Conservation (phyloP, 2,888 invertebrate species). For the Salpingus planirostris region DNA sequence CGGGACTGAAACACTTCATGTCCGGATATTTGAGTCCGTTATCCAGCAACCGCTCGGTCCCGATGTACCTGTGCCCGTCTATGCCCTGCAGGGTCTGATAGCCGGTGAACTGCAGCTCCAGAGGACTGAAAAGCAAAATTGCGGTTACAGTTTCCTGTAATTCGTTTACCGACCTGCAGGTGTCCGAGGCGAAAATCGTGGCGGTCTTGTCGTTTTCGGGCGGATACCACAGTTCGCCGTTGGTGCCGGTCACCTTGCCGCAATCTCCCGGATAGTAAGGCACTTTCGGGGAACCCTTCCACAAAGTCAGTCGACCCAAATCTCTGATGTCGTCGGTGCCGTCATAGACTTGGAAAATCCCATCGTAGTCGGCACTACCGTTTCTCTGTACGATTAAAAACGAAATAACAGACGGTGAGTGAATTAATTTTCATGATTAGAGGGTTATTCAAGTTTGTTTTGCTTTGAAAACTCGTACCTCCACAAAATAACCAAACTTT, state of each 20-base stretch:
- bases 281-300: constrained; percentile 57
- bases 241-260: constrained; percentile 60
- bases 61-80: constrained; percentile 47
- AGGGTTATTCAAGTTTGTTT: too few species aligned
- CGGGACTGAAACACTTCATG: constrained; percentile 55
- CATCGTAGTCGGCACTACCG: constrained; percentile 62
- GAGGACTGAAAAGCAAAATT: neutral
- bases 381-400: constrained; percentile 55
- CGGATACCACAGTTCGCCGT: constrained; percentile 77
- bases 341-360: constrained; percentile 67
- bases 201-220: constrained; percentile 48
- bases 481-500: constrained; percentile 54
- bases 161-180: constrained; percentile 65
- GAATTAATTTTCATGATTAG: constrained; percentile 4
- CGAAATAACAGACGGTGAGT: constrained; percentile 9
- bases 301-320: constrained; percentile 60
- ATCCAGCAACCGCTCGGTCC: constrained; percentile 59
- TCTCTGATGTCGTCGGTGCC: constrained; percentile 56
- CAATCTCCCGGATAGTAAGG: constrained; percentile 49
- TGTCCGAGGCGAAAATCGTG: constrained; percentile 63
- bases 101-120: neutral
- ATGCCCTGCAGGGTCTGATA: constrained; percentile 39
- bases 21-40: constrained; percentile 54
- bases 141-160: too few species aligned
- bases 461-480: too few species aligned